Conservation (phyloP, 2,113 vertebrate species). For the Oreocharis arfaki region DNA sequence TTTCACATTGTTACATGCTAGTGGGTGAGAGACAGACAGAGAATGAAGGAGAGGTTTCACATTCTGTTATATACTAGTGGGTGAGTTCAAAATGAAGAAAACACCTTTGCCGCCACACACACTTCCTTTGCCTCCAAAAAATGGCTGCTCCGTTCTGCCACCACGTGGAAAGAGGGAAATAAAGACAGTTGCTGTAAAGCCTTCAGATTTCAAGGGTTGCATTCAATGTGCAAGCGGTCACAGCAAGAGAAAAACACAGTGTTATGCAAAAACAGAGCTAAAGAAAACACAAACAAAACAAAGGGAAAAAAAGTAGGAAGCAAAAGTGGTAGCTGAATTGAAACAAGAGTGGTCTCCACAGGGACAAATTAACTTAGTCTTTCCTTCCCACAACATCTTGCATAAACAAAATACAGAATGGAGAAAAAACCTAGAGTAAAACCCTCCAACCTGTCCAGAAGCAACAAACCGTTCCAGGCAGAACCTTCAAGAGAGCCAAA, state of each 20-base stretch:
- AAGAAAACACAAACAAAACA: neutral
- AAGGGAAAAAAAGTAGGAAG: neutral
- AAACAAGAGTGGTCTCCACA: neutral
- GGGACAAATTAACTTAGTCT: neutral
- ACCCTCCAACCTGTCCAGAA: neutral
- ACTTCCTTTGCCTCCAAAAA: neutral
- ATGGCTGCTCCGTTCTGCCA: neutral
- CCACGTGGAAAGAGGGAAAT: neutral
- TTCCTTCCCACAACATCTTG: neutral
- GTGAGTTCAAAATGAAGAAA: neutral
- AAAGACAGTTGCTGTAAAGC: neutral
- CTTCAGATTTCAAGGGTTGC: neutral
- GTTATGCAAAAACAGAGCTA: neutral
- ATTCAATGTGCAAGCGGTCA: neutral
- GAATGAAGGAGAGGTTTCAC: neutral
- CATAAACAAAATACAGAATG: neutral
- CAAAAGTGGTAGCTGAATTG: neutral
- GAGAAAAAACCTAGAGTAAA: neutral
- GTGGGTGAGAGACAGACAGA: neutral
- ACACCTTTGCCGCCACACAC: accelerated
- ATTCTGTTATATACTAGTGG: neutral
- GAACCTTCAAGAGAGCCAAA: neutral
- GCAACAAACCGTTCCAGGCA: neutral
- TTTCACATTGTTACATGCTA: neutral
- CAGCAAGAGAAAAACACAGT: neutral